Evolutionary conservation across 2,797 vertebrate species (phyloP), one percentile per base, ranked within the genome.

Genomic region (Sandelia bainsii): DNA sequence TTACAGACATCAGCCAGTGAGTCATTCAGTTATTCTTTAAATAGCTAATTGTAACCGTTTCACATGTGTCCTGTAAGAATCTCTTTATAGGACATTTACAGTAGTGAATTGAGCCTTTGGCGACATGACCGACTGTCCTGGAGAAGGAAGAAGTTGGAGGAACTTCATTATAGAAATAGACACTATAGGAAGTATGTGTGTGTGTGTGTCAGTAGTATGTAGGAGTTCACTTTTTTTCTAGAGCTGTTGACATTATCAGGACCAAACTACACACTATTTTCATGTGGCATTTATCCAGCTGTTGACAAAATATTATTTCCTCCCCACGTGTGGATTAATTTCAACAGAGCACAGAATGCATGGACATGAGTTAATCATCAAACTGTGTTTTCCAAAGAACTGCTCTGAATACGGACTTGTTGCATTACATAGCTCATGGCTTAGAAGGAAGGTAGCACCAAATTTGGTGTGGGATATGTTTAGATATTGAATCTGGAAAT

Each of bases 371-470:
- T n/a, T 27, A 4, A 5, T 11, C 3, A 54, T 16, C n/a, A 59
- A 51, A 40, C 20, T 0, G 6, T 2, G 14, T 11, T 78, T 66
- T 69, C 56, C 39, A 50, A 56, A 63, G 4, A 46, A 53, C 20
- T 6, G 1, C 8, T 20, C 1, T 1, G 17, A 7, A 34, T 9
- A 34, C 10, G 7, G 1, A 25, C 11, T 52, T 7, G 11, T 27
- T 62, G 39, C 1, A 1, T 50, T 9, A 10, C 8, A 6, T 16
- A 20, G 10, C 7, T 11, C 12, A 3, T 8, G 3, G 11, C 16
- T 50, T 20, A 14, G 23, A 10, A 1, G 1, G 2, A 17, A 40
- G 27, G n/a, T 19, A 4, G 4, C 4, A 19, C 19, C 20, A 17
- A 12, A 40, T 56, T 2, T 22, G 6, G 6, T n/a, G 11, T 29